Evolutionary conservation across 1,140 invertebrate species (phyloP).

Genomic region (Pachypsylla venusta): DNA sequence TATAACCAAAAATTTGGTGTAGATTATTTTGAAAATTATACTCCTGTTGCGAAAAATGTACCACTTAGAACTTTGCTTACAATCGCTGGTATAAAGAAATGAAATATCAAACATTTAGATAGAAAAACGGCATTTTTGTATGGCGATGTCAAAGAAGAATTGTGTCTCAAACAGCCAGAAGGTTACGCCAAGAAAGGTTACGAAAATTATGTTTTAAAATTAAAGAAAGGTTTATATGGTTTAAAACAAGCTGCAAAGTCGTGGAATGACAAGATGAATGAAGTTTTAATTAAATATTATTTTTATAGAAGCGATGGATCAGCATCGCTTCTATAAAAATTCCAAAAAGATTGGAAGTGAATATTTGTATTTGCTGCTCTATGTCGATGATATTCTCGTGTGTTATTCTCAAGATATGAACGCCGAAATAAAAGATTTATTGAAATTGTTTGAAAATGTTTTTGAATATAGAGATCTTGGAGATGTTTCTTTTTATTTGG

Average conservation of each 20-base stretch:
- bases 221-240: constrained; percentile 32
- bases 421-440: no score
- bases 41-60: constrained; percentile 26
- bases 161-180: constrained; percentile 31
- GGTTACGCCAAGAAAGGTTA: constrained; percentile 23
- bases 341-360: no score
- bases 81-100: background rate
- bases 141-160: constrained; percentile 31
- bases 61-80: constrained; percentile 29
- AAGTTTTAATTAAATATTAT: no score
- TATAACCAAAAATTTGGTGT: constrained; percentile 28
- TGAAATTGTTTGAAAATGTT: no score
- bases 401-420: no score
- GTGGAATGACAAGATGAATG: constrained; percentile 32
- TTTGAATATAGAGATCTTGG: no score
- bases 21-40: constrained; percentile 30
- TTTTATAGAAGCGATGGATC: no score
- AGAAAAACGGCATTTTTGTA: constrained; percentile 18
- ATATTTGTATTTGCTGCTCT: no score
- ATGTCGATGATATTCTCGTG: no score
- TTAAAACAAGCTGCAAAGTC: constrained; percentile 31
- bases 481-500: no score
- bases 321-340: no score
- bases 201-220: constrained; percentile 22
- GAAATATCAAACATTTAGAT: background rate